These are phyloP conservation scores for Anguilla marmorata DNA, from an alignment of 2,797 vertebrate genomes.

Conservation along the genomic window DNA sequence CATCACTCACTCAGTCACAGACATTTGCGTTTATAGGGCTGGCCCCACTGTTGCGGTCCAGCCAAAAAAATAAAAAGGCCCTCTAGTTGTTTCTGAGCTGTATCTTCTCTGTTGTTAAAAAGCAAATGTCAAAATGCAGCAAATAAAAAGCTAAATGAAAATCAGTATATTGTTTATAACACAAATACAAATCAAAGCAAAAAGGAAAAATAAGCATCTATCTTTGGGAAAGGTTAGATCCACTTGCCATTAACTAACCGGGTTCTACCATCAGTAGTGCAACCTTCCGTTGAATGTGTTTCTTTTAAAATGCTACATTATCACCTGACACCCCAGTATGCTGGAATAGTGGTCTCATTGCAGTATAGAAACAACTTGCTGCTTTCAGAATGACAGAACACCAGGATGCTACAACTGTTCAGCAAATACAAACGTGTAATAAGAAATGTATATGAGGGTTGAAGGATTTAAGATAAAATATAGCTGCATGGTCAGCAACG, in stretches of 20 bases:
- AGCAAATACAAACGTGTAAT: background rate
- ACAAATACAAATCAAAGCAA: background rate
- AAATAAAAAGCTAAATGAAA: background rate
- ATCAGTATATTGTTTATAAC: background rate
- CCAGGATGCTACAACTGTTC: background rate
- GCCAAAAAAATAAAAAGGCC: no score
- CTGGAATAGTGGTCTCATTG: background rate
- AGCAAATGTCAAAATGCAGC: background rate
- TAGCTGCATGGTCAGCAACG: no score
- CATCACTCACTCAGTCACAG: no score
- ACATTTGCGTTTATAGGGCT: no score
- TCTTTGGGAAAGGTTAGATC: background rate
- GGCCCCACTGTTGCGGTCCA: no score
- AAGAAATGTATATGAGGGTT: no score
- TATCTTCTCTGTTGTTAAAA: background rate
- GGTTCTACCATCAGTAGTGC: constrained; percentile 42
- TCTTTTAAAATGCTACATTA: constrained; percentile 58
- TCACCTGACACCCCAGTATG: constrained; percentile 16
- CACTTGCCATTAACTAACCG: constrained; percentile 38
- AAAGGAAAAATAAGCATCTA: background rate
- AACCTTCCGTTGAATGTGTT: constrained; percentile 43
- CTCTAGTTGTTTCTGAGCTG: background rate
- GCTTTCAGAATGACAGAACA: background rate
- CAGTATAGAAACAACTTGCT: background rate
- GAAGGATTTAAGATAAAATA: no score